phyloP scores from a whole-genome alignment of 2,113 vertebrate species.

The Colinus virginianus region DNA sequence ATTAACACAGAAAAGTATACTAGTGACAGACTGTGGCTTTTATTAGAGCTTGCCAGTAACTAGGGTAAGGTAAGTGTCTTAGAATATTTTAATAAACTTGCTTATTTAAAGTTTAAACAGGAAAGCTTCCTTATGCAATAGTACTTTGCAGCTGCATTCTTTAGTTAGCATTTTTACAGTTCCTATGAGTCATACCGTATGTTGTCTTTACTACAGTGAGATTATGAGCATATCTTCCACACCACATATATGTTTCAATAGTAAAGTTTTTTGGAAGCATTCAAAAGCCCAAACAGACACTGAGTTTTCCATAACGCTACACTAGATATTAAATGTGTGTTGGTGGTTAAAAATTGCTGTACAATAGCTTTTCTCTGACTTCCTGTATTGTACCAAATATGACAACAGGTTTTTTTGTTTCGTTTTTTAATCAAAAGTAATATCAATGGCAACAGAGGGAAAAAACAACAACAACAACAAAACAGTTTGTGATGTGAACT shows the following conservation, averaged over 20 bases:
- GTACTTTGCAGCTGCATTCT: conserved; percentile 74
- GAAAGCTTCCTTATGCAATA: conserved; percentile 80
- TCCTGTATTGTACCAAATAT: conserved; percentile 61
- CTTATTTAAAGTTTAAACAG: conserved; percentile 79
- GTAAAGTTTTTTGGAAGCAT: conserved; percentile 73
- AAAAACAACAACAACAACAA: background rate
- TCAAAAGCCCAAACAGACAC: conserved; percentile 63
- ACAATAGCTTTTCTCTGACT: conserved; percentile 69
- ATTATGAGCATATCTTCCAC: conserved; percentile 68
- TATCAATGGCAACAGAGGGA: conserved; percentile 44
- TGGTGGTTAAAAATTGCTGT: conserved; percentile 74
- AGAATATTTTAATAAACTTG: conserved; percentile 80
- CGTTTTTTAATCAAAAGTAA: conserved; percentile 40
- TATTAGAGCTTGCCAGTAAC: conserved; percentile 71
- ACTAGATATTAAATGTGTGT: conserved; percentile 77
- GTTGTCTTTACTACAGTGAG: conserved; percentile 73
- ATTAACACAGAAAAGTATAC: conserved; percentile 54
- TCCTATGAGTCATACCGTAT: conserved; percentile 53
- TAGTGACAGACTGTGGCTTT: conserved; percentile 79
- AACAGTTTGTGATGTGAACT: conserved; percentile 17
- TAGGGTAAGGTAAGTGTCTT: conserved; percentile 81
- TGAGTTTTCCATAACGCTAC: conserved; percentile 69
- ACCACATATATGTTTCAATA: conserved; percentile 67
- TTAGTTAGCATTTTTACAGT: conserved; percentile 73
- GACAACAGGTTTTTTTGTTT: background rate